Conservation (phyloP, 2,888 invertebrate species). For the Octodonta nipae region DNA sequence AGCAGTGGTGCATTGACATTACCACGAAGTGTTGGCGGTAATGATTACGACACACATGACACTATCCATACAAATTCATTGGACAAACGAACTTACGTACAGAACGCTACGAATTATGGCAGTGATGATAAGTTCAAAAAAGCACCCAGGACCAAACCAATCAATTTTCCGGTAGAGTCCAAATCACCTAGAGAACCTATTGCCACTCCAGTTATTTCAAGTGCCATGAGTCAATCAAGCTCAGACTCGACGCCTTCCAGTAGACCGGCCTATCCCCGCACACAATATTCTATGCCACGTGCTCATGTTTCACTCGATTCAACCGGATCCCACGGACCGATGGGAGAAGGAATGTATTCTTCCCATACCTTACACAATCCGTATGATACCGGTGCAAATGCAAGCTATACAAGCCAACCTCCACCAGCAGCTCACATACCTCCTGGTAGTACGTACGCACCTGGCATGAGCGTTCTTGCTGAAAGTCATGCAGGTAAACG, state of each 20-base stretch:
- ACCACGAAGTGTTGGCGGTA: slow-evolving; percentile 50
- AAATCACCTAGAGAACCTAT: slow-evolving; percentile 50
- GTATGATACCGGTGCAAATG: background rate
- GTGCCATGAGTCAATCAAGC: slow-evolving; percentile 31
- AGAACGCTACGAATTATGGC: slow-evolving; percentile 78
- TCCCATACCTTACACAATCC: slow-evolving; percentile 25
- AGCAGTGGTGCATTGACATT: slow-evolving; percentile 63
- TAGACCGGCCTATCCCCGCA: slow-evolving; percentile 60
- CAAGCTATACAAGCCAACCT: slow-evolving; percentile 22
- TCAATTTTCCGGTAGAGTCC: slow-evolving; percentile 52
- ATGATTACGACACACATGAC: slow-evolving; percentile 44
- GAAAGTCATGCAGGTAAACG: slow-evolving; percentile 39
- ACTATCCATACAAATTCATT: slow-evolving; percentile 50
- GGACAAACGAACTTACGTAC: slow-evolving; percentile 68
- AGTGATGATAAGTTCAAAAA: slow-evolving; percentile 33
- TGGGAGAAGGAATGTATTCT: slow-evolving; percentile 34
- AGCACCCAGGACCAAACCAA: slow-evolving; percentile 48
- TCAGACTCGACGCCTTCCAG: slow-evolving; percentile 39
- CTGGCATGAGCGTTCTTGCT: slow-evolving; percentile 32
- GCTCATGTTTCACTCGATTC: slow-evolving; percentile 62
- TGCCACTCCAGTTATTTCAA: slow-evolving; percentile 41
- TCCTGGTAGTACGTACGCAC: slow-evolving; percentile 35
- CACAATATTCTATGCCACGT: slow-evolving; percentile 62
- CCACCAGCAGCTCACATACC: slow-evolving; percentile 27
- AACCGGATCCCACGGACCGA: slow-evolving; percentile 21